Base-by-base conservation (phyloP, 2,113 vertebrate genomes). In the Ciconia boyciana region DNA sequence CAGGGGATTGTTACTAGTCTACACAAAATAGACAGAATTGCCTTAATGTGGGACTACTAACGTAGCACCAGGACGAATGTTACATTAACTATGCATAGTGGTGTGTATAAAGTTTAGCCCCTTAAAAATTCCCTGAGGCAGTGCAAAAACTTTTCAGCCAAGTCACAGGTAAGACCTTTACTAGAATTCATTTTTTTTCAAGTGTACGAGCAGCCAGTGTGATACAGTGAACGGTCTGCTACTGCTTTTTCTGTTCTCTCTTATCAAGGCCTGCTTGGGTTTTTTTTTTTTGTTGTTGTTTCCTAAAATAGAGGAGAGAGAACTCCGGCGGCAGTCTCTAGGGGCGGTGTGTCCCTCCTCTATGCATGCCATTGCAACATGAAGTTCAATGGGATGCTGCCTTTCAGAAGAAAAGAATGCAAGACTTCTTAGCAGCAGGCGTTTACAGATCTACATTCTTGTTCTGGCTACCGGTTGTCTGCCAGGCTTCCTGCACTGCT, bases 31-130 rank as follows among this genome's bases (percentile, higher is more conserved):
- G 97, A 96, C 93, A 92, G 92, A 95, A 60, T 92, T 94, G 94
- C 96, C 96, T 97, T 98, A 97, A 97, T 4, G 88, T 64, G 81
- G 96, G 96, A 95, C 95, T 95, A 61, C 95, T 90, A 22, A 13
- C 10, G 95, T 95, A 92, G 96, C 90, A 52, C 91, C 94, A 52
- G 82, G 94, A 83, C 7, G 94, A 97, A 92, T 96, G 97, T 96
- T 76, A 65, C 57, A 65, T 43, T 82, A 91, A 81, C 94, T 97
- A 79, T 97, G 96, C 96, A 97, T n/a, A 94, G 92, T 3, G 57
- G 76, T 78, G 80, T 64, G 75, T 11, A 65, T 64, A 34, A 43
- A 80, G 76, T 68, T 62, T 65, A 87, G 82, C 91, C 90, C 87
- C 86, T 79, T 43, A 41, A 39, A 28, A 43, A 76, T 24, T 31